phyloP scores from a whole-genome alignment of 2,113 vertebrate genomes.

The Turdus rufiventris region DNA sequence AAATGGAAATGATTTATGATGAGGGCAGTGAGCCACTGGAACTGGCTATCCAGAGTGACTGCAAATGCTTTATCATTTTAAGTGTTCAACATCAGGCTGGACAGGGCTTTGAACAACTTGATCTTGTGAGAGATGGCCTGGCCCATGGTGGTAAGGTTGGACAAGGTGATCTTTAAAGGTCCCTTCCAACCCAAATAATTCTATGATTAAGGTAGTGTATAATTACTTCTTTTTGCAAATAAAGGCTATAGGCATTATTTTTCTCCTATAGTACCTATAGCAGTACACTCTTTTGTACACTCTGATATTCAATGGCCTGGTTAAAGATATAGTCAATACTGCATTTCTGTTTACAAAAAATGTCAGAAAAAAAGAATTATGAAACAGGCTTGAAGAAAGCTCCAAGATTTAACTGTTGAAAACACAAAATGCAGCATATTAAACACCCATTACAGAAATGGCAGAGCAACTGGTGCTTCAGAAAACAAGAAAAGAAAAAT shows the following conservation, averaged over 20 bases:
- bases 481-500: neutral
- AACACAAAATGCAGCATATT: neutral
- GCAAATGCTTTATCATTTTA: neutral
- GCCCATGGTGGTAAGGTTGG: neutral
- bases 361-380: neutral
- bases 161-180: neutral
- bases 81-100: neutral
- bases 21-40: neutral
- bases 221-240: neutral
- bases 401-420: neutral
- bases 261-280: neutral
- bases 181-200: neutral
- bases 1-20: neutral
- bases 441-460: neutral
- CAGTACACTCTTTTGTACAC: neutral
- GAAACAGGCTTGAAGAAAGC: neutral
- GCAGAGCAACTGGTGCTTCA: neutral
- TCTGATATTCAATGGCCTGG: neutral
- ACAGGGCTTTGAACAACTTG: neutral
- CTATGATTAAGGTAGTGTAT: neutral
- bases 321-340: neutral
- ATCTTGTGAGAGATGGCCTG: neutral
- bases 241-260: neutral
- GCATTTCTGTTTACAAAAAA: neutral
- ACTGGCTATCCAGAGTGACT: neutral